Evolutionary conservation across 2,113 vertebrate genomes (phyloP), one percentile per base, ranked within the genome.

Genomic region (Myotis yumanensis): DNA sequence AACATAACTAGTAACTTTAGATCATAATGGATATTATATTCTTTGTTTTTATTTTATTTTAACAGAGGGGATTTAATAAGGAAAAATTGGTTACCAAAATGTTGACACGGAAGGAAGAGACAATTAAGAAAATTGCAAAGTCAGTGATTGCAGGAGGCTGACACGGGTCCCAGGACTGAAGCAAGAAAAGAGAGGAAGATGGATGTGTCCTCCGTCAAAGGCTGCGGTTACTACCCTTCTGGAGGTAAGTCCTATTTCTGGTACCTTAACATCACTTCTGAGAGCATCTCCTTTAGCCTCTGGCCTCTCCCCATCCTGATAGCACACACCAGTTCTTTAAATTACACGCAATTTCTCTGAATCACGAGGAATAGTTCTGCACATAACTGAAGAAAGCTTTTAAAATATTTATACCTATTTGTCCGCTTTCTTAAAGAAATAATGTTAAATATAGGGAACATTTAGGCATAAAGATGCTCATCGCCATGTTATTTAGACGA

Each of bases 1-100:
- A 93, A 82, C 54, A 48, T 30, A 62, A n/a, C 52, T 84, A 82
- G 57, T 76, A 88, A 52, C 59, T 90, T 37, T n/a, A 54, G 76
- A 77, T 18, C 32, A 14, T 25, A 40, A 71, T 46, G 46, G 25
- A 20, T 52, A 90, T 23, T 75, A 62, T 28, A n/a, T 4, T n/a
- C 17, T 11, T 51, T 51, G 20, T 46, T 75, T 43, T 28, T 73
- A 7, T 75, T 48, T 76, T 32, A 76, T n/a, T 77, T 48, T 28
- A 51, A 51, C 75, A 20, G 30, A 76, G 73, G 30, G 48, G 28
- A n/a, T 12, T 77, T 51, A 77, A 51, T 51, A 22, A 76, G 73
- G 73, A 32, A 77, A 77, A 77, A 22, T 51, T n/a, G 30, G 46
- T 32, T 11, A 11, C 73, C 46, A n/a, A 51, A 51, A 51, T 32